phyloP scores from a whole-genome alignment of 2,113 vertebrate genomes.

The Atrichornis clamosus region DNA sequence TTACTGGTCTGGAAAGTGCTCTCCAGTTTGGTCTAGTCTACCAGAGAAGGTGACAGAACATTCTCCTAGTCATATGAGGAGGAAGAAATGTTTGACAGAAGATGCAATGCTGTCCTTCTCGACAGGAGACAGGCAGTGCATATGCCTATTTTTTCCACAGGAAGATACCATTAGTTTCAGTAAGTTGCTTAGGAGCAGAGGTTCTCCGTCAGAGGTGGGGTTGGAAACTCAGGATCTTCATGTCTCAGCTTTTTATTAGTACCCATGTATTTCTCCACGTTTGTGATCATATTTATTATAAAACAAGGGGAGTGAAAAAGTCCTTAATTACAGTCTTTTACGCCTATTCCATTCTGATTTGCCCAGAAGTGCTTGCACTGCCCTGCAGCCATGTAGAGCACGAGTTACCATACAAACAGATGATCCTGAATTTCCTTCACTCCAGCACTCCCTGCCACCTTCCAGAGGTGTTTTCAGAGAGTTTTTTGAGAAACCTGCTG shows the following conservation, averaged over 20 bases:
- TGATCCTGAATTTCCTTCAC: not conserved
- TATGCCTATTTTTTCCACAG: not conserved
- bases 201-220: not conserved
- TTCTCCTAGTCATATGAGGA: not conserved
- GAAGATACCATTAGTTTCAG: not conserved
- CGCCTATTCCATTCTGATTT: not conserved
- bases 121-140: not conserved
- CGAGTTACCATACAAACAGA: not conserved
- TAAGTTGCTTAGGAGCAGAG: not conserved
- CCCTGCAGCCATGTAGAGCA: not conserved
- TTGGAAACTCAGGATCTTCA: not conserved
- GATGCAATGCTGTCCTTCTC: not conserved
- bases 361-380: not conserved
- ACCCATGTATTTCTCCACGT: not conserved
- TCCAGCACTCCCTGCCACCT: accelerated
- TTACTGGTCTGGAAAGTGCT: not conserved
- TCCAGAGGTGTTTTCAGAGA: not conserved
- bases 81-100: not conserved
- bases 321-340: not conserved
- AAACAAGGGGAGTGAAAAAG: not conserved
- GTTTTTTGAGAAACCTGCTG: not conserved
- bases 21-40: not conserved
- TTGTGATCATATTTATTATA: not conserved
- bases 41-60: not conserved
- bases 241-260: not conserved